Conservation (phyloP, 2,113 vertebrate species). For the Malurus elegans region DNA sequence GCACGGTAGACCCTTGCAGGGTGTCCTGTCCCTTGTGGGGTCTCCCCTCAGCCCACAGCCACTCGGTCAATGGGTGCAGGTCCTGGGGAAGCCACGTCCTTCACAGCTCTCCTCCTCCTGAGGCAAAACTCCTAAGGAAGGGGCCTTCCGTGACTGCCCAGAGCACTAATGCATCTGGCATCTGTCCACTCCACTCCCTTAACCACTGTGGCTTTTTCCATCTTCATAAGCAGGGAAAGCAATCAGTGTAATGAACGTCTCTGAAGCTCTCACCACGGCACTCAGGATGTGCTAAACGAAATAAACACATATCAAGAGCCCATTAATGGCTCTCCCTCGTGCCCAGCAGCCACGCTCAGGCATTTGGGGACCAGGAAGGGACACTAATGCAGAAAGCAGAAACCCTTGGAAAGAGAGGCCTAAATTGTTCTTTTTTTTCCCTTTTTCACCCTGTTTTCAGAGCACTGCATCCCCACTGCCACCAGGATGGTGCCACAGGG, state of each 20-base stretch:
- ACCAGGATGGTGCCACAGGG: neutral
- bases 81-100: rapidly evolving
- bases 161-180: neutral
- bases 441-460: neutral
- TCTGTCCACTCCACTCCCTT: neutral
- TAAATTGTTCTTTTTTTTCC: neutral
- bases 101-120: neutral
- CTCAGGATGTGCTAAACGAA: conserved; percentile 29
- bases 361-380: neutral
- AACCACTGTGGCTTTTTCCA: conserved; percentile 37
- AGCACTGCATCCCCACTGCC: rapidly evolving
- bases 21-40: neutral
- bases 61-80: neutral
- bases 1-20: neutral
- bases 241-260: neutral
- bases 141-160: neutral
- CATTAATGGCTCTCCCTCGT: neutral
- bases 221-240: conserved; percentile 47
- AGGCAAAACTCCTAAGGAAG: neutral
- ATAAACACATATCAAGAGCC: conserved; percentile 33
- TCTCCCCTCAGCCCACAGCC: neutral
- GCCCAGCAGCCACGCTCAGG: neutral
- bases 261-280: neutral
- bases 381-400: neutral
- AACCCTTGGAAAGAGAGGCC: neutral